Conservation (phyloP, 2,113 vertebrate species). For the Cathartes aura region DNA sequence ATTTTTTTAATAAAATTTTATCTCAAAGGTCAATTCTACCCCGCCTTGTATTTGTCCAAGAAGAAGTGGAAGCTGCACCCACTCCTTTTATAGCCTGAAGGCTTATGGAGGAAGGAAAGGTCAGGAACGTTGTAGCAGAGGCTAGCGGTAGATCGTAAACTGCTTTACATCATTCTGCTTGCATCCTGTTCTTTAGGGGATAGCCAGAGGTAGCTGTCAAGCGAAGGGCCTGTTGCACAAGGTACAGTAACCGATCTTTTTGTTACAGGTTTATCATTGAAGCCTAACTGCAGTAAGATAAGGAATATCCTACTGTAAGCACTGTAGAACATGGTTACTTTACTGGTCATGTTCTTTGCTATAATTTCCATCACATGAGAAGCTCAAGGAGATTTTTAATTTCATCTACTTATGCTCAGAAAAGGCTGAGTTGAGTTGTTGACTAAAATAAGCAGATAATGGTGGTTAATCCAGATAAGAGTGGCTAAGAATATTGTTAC, state of each 20-base stretch:
- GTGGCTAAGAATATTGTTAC: background rate
- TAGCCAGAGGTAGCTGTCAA: background rate
- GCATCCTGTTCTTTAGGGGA: too few relatives aligned
- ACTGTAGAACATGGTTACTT: accelerated
- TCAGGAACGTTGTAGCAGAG: background rate
- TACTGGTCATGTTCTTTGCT: background rate
- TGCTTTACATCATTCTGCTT: background rate
- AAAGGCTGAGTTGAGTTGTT: conserved; percentile 10
- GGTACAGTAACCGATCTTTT: background rate
- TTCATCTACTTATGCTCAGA: conserved; percentile 36
- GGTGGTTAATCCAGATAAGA: conserved; percentile 11
- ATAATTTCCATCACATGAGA: background rate
- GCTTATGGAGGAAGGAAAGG: background rate
- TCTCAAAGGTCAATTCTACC: conserved; percentile 37
- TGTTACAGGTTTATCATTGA: too few relatives aligned
- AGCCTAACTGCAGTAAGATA: background rate
- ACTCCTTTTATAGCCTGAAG: background rate
- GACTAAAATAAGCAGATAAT: conserved; percentile 47
- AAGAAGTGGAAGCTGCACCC: background rate
- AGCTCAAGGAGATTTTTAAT: conserved; percentile 1
- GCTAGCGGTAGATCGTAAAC: background rate
- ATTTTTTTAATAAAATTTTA: conserved; percentile 73
- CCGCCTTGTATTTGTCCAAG: background rate
- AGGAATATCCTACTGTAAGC: background rate
- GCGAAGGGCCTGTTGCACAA: background rate